These are phyloP conservation scores for Caenorhabditis zanzibari DNA, from an alignment of 2,888 invertebrate species.

Conservation along the genomic window DNA sequence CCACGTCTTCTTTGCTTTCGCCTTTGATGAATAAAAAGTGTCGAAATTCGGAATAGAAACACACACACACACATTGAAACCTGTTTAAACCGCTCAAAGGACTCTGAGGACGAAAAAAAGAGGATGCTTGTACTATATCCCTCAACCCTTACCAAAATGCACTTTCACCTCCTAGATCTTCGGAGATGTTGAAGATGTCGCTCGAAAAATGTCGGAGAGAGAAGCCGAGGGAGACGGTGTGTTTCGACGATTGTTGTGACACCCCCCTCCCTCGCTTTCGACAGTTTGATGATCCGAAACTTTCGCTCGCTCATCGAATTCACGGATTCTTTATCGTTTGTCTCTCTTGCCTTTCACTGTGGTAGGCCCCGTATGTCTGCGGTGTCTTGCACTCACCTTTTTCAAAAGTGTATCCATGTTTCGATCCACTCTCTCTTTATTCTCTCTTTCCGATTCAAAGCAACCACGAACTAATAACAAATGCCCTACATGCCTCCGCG, in stretches of 20 bases:
- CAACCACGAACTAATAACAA: conserved; percentile 64
- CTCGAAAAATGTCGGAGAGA: conserved; percentile 40
- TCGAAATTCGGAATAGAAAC: conserved; percentile 62
- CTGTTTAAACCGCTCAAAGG: conserved; percentile 48
- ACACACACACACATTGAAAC: conserved; percentile 34
- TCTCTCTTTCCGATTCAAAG: conserved; percentile 31
- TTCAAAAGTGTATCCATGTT: conserved; percentile 63
- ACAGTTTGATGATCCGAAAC: conserved; percentile 67
- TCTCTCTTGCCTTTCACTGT: conserved; percentile 30
- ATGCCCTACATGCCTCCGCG: conserved; percentile 59
- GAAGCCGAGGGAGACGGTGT: conserved; percentile 34
- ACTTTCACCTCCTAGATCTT: conserved; percentile 58
- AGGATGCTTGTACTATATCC: conserved; percentile 60
- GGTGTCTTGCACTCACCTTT: conserved; percentile 54
- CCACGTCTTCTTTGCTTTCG: conserved; percentile 35
- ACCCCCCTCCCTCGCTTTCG: conserved; percentile 48
- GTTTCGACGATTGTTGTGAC: conserved; percentile 62
- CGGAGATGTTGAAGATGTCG: conserved; percentile 47
- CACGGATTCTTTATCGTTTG: conserved; percentile 51
- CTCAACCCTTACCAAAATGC: conserved; percentile 60
- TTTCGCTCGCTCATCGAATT: conserved; percentile 67
- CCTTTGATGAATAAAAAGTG: conserved; percentile 61
- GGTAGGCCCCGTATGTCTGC: conserved; percentile 37
- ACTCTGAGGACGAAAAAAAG: neutral
- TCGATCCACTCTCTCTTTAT: conserved; percentile 43